phyloP scores from a whole-genome alignment of 2,113 vertebrate genomes.

The Spermophilus dauricus region DNA sequence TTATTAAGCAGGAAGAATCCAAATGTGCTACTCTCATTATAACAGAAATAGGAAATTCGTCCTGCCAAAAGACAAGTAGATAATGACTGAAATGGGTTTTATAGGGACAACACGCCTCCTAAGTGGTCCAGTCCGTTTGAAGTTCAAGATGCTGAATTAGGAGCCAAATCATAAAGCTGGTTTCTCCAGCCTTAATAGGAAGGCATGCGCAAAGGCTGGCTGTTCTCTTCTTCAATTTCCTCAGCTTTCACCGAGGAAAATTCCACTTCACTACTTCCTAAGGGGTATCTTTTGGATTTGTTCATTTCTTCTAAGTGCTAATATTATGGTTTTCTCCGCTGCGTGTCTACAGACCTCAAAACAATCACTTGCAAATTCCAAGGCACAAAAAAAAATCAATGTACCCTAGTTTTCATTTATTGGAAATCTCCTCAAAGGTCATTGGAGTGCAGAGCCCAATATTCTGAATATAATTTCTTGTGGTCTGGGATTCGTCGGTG shows the following conservation, averaged over 20 bases:
- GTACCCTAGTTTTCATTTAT: slow-evolving; percentile 40
- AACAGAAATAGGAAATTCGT: slow-evolving; percentile 68
- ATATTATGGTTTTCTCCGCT: slow-evolving; percentile 47
- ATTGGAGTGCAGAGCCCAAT: background rate
- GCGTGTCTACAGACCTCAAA: slow-evolving; percentile 42
- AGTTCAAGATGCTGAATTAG: background rate
- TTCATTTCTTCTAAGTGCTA: slow-evolving; percentile 54
- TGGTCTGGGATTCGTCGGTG: background rate
- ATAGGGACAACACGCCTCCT: background rate
- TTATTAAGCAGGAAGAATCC: slow-evolving; percentile 64
- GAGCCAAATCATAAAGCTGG: slow-evolving; percentile 35
- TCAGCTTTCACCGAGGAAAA: slow-evolving; percentile 54
- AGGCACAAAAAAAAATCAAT: background rate
- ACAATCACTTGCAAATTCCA: slow-evolving; percentile 63
- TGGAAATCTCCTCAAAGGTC: slow-evolving; percentile 41
- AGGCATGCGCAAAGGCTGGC: background rate
- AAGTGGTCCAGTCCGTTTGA: background rate
- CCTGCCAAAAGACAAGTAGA: slow-evolving; percentile 14
- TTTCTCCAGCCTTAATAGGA: background rate
- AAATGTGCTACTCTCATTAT: slow-evolving; percentile 63
- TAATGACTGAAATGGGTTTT: slow-evolving; percentile 34
- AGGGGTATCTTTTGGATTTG: slow-evolving; percentile 40
- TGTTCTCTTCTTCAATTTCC: slow-evolving; percentile 33
- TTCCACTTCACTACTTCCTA: slow-evolving; percentile 42
- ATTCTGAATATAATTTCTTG: slow-evolving; percentile 41